A percentile compares a stretch with the other conserved stretches of the same genome.
These are phyloP conservation scores for Barnardius zonarius DNA, from an alignment of 2,113 vertebrate species.

Conservation along the genomic window DNA sequence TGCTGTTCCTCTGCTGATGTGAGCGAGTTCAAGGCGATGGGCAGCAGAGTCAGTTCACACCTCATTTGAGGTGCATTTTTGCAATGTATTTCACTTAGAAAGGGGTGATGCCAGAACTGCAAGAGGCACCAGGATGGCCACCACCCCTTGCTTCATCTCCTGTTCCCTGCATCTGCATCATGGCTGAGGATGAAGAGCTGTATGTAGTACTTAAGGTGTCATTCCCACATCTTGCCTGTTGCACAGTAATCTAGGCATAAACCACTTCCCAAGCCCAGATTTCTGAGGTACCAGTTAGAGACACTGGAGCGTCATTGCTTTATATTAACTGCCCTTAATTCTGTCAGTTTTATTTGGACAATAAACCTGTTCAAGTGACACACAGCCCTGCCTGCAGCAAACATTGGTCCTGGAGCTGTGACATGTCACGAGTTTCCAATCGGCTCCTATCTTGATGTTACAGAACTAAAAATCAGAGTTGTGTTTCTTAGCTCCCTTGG, in stretches of 20 bases:
- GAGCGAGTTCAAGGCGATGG: neutral
- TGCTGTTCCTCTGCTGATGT: neutral
- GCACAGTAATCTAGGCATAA: neutral
- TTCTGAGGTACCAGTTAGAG: neutral
- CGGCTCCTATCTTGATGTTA: neutral
- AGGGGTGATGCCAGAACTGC: neutral
- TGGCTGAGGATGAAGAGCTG: neutral
- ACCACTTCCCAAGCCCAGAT: neutral
- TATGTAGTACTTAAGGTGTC: neutral
- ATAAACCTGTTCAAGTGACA: neutral
- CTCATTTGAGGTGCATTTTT: neutral
- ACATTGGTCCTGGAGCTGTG: neutral
- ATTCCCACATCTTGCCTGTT: accelerated
- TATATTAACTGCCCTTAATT: neutral
- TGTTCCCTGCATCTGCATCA: accelerated
- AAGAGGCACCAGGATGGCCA: neutral
- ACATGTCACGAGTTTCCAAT: neutral
- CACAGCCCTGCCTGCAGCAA: neutral
- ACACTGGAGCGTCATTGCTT: neutral
- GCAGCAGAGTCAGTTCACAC: neutral
- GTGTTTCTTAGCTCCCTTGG: neutral
- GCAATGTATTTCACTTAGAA: neutral
- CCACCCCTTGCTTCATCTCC: neutral
- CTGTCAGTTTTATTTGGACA: neutral
- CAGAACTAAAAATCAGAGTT: neutral